Evolutionary conservation across 2,113 vertebrate species (phyloP), one percentile per base, ranked within the genome.

Genomic region (Callipepla californica): DNA sequence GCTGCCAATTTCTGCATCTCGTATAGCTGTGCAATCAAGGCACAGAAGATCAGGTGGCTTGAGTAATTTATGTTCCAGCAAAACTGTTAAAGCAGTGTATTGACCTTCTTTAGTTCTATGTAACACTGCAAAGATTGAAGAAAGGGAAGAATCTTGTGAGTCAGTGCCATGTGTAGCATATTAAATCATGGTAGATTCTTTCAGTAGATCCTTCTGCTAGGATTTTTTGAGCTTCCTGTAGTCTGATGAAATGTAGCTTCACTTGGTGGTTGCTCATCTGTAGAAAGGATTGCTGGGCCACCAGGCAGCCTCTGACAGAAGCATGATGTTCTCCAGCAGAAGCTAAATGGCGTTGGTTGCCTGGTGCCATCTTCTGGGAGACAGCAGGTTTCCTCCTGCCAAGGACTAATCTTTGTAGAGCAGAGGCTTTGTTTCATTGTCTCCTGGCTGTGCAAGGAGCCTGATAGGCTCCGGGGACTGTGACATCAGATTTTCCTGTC

Each of bases 61-160:
- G 5, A 55, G 34, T 58, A 38, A 73, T 23, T 36, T 47, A 66
- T 13, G 9, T 90, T 44, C 32, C 28, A 53, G 32, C 47, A 76
- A 28, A 66, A 11, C 20, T 70, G 7, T 80, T 18, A 21, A 61
- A 59, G 36, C 38, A 28, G 17, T 26, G 13, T 22, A 19, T 7
- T 87, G 12, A 78, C 57, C 17, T 28, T 70, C 17, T 75, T 72
- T 69, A 7, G 15, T 51, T 78, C 18, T 9, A 23, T 0, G 0
- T 65, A 66, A 40, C 70, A 20, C n/a, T 85, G 5, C 13, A 58
- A 55, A 85, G 32, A 9, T 63, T 38, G 23, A 50, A 19, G 36
- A 79, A 61, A 30, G 9, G 28, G 36, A 18, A 85, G 10, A 13
- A 13, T 80, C 44, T 82, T 11, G 2, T 61, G 10, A 44, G 14